These are phyloP conservation scores for Monopterus albus DNA, from an alignment of 2,113 vertebrate genomes.

Conservation along the genomic window DNA sequence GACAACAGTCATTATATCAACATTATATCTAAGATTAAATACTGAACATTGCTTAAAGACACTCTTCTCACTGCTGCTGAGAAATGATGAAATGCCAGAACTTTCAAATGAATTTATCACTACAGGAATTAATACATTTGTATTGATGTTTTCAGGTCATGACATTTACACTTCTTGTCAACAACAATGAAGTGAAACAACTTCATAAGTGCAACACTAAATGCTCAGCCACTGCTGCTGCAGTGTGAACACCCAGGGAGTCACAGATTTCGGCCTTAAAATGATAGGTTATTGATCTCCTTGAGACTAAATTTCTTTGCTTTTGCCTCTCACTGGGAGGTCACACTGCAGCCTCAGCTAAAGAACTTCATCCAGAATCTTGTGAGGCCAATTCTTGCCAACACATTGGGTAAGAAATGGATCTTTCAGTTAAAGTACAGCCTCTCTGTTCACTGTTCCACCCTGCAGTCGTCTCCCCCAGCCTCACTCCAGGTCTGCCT, in stretches of 20 bases:
- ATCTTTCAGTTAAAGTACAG: slow-evolving; percentile 24
- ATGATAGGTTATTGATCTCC: slow-evolving; percentile 44
- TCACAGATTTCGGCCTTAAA: slow-evolving; percentile 35
- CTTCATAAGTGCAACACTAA: slow-evolving; percentile 12
- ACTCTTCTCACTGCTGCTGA: background rate
- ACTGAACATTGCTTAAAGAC: slow-evolving; percentile 1
- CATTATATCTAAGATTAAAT: slow-evolving; percentile 9
- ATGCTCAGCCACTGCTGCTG: background rate
- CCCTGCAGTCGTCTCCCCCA: slow-evolving; percentile 9
- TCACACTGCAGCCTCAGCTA: slow-evolving; percentile 40
- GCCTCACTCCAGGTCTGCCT: slow-evolving; percentile 2
- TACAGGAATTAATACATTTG: slow-evolving; percentile 43
- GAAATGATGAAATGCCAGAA: slow-evolving; percentile 24
- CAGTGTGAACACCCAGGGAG: slow-evolving; percentile 6
- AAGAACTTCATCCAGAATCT: slow-evolving; percentile 33
- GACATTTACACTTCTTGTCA: slow-evolving; percentile 36
- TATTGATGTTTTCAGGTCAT: slow-evolving; percentile 12
- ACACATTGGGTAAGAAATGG: slow-evolving; percentile 39
- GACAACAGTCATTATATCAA: background rate
- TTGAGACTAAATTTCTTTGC: slow-evolving; percentile 11
- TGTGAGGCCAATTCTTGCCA: slow-evolving; percentile 8
- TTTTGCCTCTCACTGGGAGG: background rate
- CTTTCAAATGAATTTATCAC: slow-evolving; percentile 37
- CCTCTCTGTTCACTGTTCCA: slow-evolving; percentile 22
- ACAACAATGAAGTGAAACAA: slow-evolving; percentile 19